Percentiles rank a stretch among this genome's conserved stretches.
Evolutionary conservation across 2,113 vertebrate genomes (phyloP).

Genomic region (Syngnathus scovelli): DNA sequence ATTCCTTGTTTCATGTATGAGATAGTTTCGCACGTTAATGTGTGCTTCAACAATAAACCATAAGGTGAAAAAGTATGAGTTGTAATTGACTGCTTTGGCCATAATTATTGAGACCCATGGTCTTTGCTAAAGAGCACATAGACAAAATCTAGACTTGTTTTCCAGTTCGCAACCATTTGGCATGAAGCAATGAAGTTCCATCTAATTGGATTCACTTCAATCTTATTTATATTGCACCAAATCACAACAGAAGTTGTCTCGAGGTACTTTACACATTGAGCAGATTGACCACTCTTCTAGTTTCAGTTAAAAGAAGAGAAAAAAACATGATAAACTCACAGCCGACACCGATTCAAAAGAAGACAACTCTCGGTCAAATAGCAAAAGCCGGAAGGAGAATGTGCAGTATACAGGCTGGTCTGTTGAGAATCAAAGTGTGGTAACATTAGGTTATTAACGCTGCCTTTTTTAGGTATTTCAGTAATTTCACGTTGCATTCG

Average conservation of each 20-base stretch:
- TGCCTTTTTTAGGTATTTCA: constrained; percentile 5
- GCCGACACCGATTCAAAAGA: background rate
- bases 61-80: too few relatives aligned
- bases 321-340: background rate
- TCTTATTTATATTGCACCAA: background rate
- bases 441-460: constrained; percentile 20
- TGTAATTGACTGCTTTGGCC: too few relatives aligned
- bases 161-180: too few relatives aligned
- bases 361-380: background rate
- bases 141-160: too few relatives aligned
- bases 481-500: constrained; percentile 7
- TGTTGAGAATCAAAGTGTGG: constrained; percentile 7
- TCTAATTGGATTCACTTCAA: too few relatives aligned
- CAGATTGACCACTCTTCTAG: background rate
- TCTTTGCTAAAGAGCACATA: too few relatives aligned
- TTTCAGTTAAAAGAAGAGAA: background rate
- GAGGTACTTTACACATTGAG: background rate
- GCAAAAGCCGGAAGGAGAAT: background rate
- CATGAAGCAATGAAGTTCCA: too few relatives aligned
- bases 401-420: background rate
- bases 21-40: too few relatives aligned
- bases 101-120: too few relatives aligned
- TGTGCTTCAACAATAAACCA: too few relatives aligned
- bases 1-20: too few relatives aligned
- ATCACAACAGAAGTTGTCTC: background rate